phyloP scores from a whole-genome alignment of 2,888 invertebrate genomes.

The Taenaris catops region DNA sequence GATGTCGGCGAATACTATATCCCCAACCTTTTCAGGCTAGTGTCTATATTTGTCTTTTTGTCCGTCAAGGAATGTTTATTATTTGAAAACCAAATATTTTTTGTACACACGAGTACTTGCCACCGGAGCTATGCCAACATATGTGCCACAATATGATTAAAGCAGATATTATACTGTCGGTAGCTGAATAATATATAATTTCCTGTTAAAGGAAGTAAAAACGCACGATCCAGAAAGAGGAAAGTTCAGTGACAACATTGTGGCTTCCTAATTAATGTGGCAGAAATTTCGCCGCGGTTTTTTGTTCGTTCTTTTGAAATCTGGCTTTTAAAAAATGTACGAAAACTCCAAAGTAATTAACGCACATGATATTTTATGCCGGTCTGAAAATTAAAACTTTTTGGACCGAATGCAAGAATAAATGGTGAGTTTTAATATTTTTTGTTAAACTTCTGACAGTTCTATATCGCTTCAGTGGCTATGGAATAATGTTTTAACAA shows the following conservation, averaged over 20 bases:
- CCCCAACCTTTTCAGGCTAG: conserved; percentile 50
- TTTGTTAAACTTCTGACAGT: conserved; percentile 1
- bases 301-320: conserved; percentile 14
- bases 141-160: too few species aligned
- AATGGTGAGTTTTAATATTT: conserved; percentile 7
- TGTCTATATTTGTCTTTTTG: too few species aligned
- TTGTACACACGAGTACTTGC: too few species aligned
- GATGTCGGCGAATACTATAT: too few species aligned
- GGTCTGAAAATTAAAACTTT: conserved; percentile 8
- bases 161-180: too few species aligned
- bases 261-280: conserved; percentile 18
- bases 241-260: conserved; percentile 11
- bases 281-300: conserved; percentile 15
- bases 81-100: too few species aligned
- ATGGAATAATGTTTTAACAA: neutral
- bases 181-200: too few species aligned
- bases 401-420: conserved; percentile 5
- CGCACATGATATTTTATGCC: conserved; percentile 17
- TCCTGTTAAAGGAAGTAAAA: conserved; percentile 2
- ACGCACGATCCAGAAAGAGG: conserved; percentile 2
- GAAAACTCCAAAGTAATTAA: conserved; percentile 18
- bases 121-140: too few species aligned
- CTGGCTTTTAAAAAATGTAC: conserved; percentile 18
- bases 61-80: too few species aligned
- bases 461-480: neutral